Evolutionary conservation across 1,140 invertebrate genomes (phyloP).

Genomic region (Rhopalosiphum padi): DNA sequence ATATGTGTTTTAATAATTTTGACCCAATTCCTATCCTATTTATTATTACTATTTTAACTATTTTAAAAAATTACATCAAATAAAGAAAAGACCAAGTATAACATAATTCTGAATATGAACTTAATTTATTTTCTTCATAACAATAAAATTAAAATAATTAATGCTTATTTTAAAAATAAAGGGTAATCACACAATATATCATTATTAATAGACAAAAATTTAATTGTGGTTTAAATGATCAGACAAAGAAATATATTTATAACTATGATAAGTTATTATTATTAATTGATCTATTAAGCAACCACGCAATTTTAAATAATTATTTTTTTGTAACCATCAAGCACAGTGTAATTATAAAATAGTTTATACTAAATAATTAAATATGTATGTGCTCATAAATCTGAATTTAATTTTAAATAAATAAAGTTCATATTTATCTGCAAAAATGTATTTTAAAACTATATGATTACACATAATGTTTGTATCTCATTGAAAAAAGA

Average conservation of each 20-base stretch:
- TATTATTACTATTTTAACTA: no score
- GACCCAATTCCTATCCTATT: no score
- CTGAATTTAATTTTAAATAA: background rate
- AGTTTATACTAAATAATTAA: background rate
- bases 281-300: background rate
- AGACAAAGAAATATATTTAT: background rate
- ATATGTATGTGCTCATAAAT: background rate
- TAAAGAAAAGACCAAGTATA: no score
- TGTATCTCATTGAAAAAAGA: background rate
- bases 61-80: no score
- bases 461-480: background rate
- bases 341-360: background rate
- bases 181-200: no score
- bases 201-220: background rate
- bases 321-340: background rate
- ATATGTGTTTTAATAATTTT: no score
- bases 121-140: no score
- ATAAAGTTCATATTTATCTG: background rate
- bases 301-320: background rate
- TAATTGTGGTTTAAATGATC: background rate
- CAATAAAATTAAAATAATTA: no score
- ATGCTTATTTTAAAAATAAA: no score
- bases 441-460: background rate
- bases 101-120: no score
- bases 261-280: background rate